Evolutionary conservation across 2,888 invertebrate genomes (phyloP), one percentile per base, ranked within the genome.

Genomic region (Steinernema carpocapsae): DNA sequence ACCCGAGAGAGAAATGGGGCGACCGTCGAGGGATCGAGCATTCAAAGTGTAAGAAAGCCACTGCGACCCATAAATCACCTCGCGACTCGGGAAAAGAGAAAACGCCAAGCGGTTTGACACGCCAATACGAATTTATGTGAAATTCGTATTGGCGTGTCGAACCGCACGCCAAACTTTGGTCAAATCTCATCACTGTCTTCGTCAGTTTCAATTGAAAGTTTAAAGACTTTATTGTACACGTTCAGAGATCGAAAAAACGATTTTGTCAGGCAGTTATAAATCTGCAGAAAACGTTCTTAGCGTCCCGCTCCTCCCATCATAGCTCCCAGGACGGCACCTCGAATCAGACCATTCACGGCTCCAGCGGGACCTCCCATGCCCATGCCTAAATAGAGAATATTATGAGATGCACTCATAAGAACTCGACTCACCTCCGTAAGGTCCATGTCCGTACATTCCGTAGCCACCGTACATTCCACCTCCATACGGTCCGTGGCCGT

Each of bases 311-410:
- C 56, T 22, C 56, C 56, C 24, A 56, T 10, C 56, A 56, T 56
- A 12, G 56, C 56, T 56, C 56, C 56, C 10, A 56, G 4, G 4
- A 56, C 19, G 6, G 56, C 56, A 24, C 56, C 56, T 3, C 56
- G 56, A 24, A 56, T 24, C 4, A 26, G 24, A 24, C 56, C 56
- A 24, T 56, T 22, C 12, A 56, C 26, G 24, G 56, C 56, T 56
- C 56, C 56, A 17, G 56, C 56, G 12, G 56, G 56, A 12, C 56
- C 56, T 26, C 22, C 26, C 12, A 22, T 26, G 22, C 56, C 56
- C 56, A 56, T 56, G 22, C 56, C 56, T 56, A 17, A 56, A 56
- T n/a, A n/a, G n/a, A n/a, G n/a, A n/a, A n/a, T n/a, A n/a, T n/a
- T n/a, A n/a, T n/a, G n/a, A 24, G 10, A 10, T 51, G 6, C 51